Evolutionary conservation across 2,113 vertebrate genomes (phyloP), one percentile per base, ranked within the genome.

Genomic region (Gallinago media): DNA sequence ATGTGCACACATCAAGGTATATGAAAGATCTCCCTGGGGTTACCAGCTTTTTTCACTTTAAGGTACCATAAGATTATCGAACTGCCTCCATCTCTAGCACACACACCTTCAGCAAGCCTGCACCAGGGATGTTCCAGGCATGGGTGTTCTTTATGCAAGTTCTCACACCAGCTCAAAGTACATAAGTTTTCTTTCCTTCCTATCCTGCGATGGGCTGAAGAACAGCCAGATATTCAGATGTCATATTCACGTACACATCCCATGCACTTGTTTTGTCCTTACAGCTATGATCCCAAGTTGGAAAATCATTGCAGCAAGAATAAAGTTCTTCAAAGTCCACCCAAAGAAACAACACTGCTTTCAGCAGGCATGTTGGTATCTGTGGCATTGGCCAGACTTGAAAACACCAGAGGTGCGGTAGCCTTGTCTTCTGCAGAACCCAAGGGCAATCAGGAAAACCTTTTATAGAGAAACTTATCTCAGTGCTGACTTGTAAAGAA

Each of bases 401-500:
- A 85, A 93, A 94, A 89, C 50, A 73, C 17, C 2, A 46, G 29
- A 88, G 76, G 86, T 42, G 66, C 3, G 5, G 61, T 76, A 92
- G 49, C 36, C 16, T 58, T 13, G 47, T 15, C 65, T 92, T 50
- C 72, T 44, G 27, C 3, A 82, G 49, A 76, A 77, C 73, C 23
- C 72, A 78, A 91, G 34, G 56, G 83, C 90, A 92, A 88, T 26
- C 25, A 73, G 44, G 25, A 95, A 92, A 21, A 92, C 12, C 62
- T 90, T 89, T 77, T 31, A 55, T 4, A 88, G 63, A 74, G 49
- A 84, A 84, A 80, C 32, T 73, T 82, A 78, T 49, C 70, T 85
- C 54, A 65, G 19, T 76, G 81, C 31, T 94, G 89, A 89, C 89
- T 91, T 55, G 34, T 11, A 88, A 83, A 92, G 74, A 90, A 93